Evolutionary conservation across 2,797 vertebrate species (phyloP), one percentile per base, ranked within the genome.

Genomic region (Rhodeus uyekii): DNA sequence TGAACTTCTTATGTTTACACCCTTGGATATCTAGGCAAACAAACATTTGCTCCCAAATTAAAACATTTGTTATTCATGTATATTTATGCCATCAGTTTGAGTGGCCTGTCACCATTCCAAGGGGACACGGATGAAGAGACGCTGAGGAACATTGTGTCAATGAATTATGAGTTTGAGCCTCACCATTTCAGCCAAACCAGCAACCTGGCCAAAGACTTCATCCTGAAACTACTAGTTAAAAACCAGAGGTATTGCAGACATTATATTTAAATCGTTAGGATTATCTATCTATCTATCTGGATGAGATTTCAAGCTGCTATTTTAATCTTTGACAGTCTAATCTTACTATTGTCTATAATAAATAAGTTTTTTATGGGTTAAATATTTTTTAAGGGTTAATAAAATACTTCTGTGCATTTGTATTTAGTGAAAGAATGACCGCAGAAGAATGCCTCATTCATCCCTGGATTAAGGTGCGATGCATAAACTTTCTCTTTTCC

Each of bases 101-200:
- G 94, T 12, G 96, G 96, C 1, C 81, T 95, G 88, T 97, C 95
- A 46, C 95, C 95, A 0, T 96, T 97, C 91, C 95, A 96, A 91
- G 95, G 93, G 0, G 91, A 95, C 2, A 96, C 93, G 0, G 91
- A 96, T 10, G 90, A 92, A 22, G 94, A 94, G 85, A 96, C 95
- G 1, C 91, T 96, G 58, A 89, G 76, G 78, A 96, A 95, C 3
- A 85, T 96, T 0, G 81, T 94, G 8, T 86, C 89, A 0, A 86
- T 95, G 34, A 90, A 88, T 22, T 96, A 95, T 0, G 87, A 93
- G 78, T 96, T 96, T 7, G 89, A 94, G 36, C 88, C 91, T 2
- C 89, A 53, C 0, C 86, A 86, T 85, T 96, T 96, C 86, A 90
- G 89, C 86, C 90, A 87, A 63, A 94, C 95, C 39, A 95, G 92